These are phyloP conservation scores for Lepidothrix coronata DNA, from an alignment of 2,113 vertebrate genomes.

Conservation along the genomic window DNA sequence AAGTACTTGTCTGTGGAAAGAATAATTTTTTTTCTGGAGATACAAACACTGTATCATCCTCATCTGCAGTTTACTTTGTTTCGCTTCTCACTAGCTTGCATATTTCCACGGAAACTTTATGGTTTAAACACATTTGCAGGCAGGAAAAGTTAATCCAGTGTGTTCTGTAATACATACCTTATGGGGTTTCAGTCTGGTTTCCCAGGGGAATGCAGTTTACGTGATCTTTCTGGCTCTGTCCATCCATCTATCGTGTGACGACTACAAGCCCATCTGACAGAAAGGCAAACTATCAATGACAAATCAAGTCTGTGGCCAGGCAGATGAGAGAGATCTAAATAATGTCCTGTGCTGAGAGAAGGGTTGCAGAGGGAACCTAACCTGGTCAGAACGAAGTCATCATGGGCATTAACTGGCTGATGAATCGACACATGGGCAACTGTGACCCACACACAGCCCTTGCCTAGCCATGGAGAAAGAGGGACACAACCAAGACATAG, in stretches of 20 bases:
- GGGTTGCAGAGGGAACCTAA: not conserved
- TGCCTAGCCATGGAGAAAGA: not conserved
- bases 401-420: not conserved
- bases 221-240: not conserved
- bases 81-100: not conserved
- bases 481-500: accelerated
- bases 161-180: not conserved
- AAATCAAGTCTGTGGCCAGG: not conserved
- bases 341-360: not conserved
- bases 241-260: accelerated
- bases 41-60: not conserved
- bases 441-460: not conserved
- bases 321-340: not conserved
- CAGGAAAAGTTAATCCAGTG: not conserved
- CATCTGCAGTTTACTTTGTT: not conserved
- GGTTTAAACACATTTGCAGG: not conserved
- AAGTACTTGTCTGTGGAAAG: not conserved
- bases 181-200: not conserved
- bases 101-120: not conserved
- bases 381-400: not conserved
- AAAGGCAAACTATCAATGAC: not conserved
- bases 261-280: not conserved
- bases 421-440: accelerated
- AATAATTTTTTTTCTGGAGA: not conserved
- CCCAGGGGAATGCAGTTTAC: not conserved